These are phyloP conservation scores for Myrmophylax atrothorax DNA, from an alignment of 2,113 vertebrate species.

Conservation along the genomic window DNA sequence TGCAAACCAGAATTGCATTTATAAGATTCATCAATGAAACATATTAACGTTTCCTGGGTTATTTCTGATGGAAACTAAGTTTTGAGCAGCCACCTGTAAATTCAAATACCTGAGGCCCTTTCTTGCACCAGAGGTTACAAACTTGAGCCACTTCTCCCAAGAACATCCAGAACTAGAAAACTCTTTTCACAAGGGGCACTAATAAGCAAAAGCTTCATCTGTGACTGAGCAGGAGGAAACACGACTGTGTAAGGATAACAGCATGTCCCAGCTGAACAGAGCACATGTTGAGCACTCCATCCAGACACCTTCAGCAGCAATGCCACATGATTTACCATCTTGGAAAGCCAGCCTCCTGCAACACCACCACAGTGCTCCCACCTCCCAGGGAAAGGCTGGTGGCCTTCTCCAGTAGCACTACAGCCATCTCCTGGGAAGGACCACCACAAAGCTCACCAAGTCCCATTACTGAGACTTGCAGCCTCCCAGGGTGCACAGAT, in stretches of 20 bases:
- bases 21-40: background rate
- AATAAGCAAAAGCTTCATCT: background rate
- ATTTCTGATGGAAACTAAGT: background rate
- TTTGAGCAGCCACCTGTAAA: background rate
- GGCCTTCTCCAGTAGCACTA: background rate
- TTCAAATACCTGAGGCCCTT: background rate
- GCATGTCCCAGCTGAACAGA: background rate
- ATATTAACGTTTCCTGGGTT: background rate
- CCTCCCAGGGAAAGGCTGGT: background rate
- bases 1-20: background rate
- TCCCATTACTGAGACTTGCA: background rate
- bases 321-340: background rate
- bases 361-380: background rate
- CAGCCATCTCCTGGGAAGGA: accelerated
- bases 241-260: accelerated
- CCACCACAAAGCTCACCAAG: background rate
- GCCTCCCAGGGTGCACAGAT: background rate
- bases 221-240: background rate
- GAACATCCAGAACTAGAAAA: background rate
- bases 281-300: accelerated
- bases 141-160: background rate
- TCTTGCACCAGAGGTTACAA: background rate
- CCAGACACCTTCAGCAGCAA: background rate
- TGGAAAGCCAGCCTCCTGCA: background rate
- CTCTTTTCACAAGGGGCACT: background rate